phyloP scores from a whole-genome alignment of 2,888 invertebrate genomes.

The Atethmia centrago region DNA sequence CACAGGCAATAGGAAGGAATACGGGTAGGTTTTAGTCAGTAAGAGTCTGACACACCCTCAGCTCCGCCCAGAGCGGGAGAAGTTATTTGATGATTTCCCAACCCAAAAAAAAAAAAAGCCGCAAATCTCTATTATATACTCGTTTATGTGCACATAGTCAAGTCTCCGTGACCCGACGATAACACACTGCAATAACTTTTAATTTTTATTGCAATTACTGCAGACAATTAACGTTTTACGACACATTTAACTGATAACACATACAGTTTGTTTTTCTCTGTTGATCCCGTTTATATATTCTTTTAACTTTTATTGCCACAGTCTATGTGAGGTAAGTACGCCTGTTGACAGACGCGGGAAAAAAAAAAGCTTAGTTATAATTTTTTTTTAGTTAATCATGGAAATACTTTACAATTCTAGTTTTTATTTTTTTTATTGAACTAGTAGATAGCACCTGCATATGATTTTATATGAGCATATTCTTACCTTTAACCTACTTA shows the following conservation, averaged over 20 bases:
- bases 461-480: neutral
- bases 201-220: slow-evolving; percentile 87
- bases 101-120: too few relatives aligned
- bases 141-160: slow-evolving; percentile 5
- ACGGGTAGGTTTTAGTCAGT: too few relatives aligned
- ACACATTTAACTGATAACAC: slow-evolving; percentile 76
- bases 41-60: too few relatives aligned
- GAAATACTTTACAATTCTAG: too few relatives aligned
- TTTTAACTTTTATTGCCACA: slow-evolving; percentile 64
- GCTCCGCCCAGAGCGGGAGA: too few relatives aligned
- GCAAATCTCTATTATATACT: slow-evolving; percentile 13
- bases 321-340: slow-evolving; percentile 59
- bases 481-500: neutral
- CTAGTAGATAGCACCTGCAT: neutral
- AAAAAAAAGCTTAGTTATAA: too few relatives aligned
- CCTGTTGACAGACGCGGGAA: slow-evolving; percentile 5
- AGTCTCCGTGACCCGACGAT: slow-evolving; percentile 76
- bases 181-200: slow-evolving; percentile 84
- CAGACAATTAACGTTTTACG: slow-evolving; percentile 85
- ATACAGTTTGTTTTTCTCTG: slow-evolving; percentile 72
- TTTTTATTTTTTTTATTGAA: too few relatives aligned
- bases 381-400: too few relatives aligned
- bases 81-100: too few relatives aligned
- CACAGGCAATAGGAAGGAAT: too few relatives aligned
- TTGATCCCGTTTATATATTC: slow-evolving; percentile 59